These are phyloP conservation scores for Acipenser transmontanus DNA, from an alignment of 2,797 vertebrate species.

Conservation along the genomic window DNA sequence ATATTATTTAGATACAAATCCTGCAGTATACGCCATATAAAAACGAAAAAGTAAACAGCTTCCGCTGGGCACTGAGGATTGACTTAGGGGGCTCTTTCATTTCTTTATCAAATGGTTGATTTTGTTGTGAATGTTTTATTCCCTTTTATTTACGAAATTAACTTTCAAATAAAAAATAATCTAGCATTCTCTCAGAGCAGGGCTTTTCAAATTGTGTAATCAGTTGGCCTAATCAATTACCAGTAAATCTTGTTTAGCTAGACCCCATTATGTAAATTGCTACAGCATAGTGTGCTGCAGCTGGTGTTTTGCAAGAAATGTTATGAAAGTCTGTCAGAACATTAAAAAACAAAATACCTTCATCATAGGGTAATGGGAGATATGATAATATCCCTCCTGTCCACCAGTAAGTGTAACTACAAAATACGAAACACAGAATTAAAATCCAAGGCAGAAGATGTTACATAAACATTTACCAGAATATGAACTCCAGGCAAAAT, in stretches of 20 bases:
- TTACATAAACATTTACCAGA: constrained; percentile 11
- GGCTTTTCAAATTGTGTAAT: neutral
- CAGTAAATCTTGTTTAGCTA: neutral
- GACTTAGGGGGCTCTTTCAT: too few species aligned
- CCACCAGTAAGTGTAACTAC: constrained; percentile 92
- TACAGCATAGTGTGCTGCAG: neutral
- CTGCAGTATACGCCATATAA: too few species aligned
- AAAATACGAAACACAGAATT: constrained; percentile 21
- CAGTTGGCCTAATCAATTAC: too few species aligned
- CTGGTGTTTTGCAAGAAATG: neutral
- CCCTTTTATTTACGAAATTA: too few species aligned
- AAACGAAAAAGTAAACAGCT: too few species aligned
- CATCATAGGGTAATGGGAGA: constrained; percentile 85
- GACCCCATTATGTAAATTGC: neutral
- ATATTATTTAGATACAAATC: too few species aligned
- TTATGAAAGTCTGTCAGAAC: constrained; percentile 6
- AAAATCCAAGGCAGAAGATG: neutral
- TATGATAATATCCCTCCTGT: constrained; percentile 70
- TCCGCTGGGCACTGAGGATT: too few species aligned
- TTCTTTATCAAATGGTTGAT: too few species aligned
- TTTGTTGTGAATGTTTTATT: too few species aligned
- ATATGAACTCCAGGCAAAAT: neutral
- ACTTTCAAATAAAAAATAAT: neutral
- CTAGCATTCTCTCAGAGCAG: neutral
- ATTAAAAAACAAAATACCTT: constrained; percentile 64